Conservation (phyloP, 2,113 vertebrate genomes). For the Hypanus sabinus region DNA sequence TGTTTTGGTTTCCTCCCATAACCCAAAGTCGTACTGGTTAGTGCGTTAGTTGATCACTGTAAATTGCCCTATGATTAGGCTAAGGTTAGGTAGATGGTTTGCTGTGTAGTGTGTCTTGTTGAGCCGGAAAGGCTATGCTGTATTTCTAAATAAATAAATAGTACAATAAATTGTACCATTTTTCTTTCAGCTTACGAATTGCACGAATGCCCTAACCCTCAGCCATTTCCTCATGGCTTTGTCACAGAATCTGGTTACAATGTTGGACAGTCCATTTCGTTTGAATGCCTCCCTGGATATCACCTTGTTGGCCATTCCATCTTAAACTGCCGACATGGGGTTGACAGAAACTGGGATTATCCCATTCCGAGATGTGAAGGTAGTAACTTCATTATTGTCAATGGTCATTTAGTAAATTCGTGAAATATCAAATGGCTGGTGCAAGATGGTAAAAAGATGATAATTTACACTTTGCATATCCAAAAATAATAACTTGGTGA, state of each 20-base stretch:
- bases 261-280: slow-evolving; percentile 94
- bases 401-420: background rate
- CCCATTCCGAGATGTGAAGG: slow-evolving; percentile 91
- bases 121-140: too few species aligned
- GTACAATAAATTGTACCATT: too few species aligned
- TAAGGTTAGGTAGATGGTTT: too few species aligned
- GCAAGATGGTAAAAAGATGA: background rate
- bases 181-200: slow-evolving; percentile 78
- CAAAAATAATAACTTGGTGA: background rate
- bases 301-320: slow-evolving; percentile 80
- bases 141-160: too few species aligned
- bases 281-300: slow-evolving; percentile 87
- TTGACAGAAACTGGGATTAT: slow-evolving; percentile 92
- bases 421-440: background rate
- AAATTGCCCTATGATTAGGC: too few species aligned
- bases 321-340: slow-evolving; percentile 89
- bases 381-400: slow-evolving; percentile 48
- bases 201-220: slow-evolving; percentile 88
- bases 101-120: too few species aligned
- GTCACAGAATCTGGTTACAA: slow-evolving; percentile 92
- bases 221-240: slow-evolving; percentile 81
- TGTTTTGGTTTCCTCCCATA: too few species aligned
- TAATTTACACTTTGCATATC: background rate
- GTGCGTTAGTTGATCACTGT: too few species aligned
- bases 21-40: too few species aligned